Evolutionary conservation across 2,113 vertebrate genomes (phyloP).

Genomic region (Phodopus roborovskii): DNA sequence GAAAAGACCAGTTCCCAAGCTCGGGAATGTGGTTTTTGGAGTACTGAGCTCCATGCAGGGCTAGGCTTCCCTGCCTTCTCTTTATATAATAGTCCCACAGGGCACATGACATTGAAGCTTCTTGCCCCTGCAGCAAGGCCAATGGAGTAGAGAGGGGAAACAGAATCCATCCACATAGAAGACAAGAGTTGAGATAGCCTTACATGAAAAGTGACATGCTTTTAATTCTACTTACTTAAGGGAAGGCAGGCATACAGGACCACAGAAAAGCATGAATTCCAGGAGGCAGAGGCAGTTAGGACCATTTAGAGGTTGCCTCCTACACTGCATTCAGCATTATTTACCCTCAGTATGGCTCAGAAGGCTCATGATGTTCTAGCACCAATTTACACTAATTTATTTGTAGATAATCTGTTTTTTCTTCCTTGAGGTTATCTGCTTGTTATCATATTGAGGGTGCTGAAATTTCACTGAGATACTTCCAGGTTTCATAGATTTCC

Average conservation of each 20-base stretch:
- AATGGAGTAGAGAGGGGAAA: background rate
- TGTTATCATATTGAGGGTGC: background rate
- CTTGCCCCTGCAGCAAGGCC: background rate
- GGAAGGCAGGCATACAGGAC: background rate
- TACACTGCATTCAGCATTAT: background rate
- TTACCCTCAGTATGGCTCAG: background rate
- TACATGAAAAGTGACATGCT: background rate
- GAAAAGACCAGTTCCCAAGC: background rate
- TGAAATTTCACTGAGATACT: background rate
- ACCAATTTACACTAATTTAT: background rate
- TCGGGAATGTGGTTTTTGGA: background rate
- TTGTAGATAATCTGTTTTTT: background rate
- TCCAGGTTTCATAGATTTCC: background rate
- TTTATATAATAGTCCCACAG: background rate
- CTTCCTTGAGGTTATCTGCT: background rate
- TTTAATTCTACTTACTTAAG: background rate
- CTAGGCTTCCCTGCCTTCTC: background rate
- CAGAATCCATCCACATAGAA: background rate
- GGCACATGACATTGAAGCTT: background rate
- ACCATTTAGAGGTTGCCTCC: background rate
- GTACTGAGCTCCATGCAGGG: background rate
- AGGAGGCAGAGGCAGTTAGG: background rate
- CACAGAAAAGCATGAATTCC: background rate
- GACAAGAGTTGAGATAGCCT: background rate
- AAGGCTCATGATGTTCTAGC: background rate